phyloP scores from a whole-genome alignment of 2,888 invertebrate genomes.

The Thelaira solivaga region DNA sequence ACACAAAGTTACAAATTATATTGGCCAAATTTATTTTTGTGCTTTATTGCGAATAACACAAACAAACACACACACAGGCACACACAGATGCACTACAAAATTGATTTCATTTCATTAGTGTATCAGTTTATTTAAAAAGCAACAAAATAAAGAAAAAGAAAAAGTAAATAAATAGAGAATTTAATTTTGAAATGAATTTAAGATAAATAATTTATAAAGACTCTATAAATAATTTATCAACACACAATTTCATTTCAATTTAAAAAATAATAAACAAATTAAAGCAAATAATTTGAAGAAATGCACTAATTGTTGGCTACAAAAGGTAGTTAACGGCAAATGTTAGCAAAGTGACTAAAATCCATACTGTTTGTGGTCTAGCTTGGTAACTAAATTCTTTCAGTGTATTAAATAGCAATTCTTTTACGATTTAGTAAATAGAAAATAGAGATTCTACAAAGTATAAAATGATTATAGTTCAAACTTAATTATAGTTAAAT shows the following conservation, averaged over 20 bases:
- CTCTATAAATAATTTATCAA: constrained; percentile 27
- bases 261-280: constrained; percentile 18
- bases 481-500: constrained; percentile 35
- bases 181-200: constrained; percentile 4
- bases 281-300: background rate
- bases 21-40: constrained; percentile 35
- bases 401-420: no score
- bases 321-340: no score
- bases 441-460: no score
- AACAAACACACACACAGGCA: no score
- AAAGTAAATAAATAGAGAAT: constrained; percentile 16
- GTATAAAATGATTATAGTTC: constrained; percentile 9
- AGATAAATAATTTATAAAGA: constrained; percentile 27
- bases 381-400: no score
- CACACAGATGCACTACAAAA: no score
- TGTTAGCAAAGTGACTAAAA: no score
- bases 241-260: constrained; percentile 13
- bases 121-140: background rate
- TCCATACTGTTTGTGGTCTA: no score
- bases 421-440: no score
- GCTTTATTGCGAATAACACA: background rate
- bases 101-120: constrained; percentile 22
- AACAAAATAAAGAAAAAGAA: background rate
- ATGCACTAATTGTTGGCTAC: background rate
- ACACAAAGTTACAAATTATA: background rate